A percentile compares a stretch with the other conserved stretches of the same genome.
Evolutionary conservation across 2,888 invertebrate species (phyloP).

Genomic region (Coronaproctus castanopsis): DNA sequence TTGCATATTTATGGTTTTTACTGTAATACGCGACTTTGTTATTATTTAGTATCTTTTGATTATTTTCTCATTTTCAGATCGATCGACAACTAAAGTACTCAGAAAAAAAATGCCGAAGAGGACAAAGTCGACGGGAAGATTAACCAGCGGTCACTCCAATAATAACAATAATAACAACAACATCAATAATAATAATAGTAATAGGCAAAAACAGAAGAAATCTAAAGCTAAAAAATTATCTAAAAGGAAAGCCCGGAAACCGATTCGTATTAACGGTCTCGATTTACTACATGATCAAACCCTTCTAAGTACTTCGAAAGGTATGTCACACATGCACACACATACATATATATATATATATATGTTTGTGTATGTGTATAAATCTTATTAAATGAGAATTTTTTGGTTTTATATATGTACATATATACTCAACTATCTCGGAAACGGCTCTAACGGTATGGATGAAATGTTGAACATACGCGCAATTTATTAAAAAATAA

Average conservation of each 20-base stretch:
- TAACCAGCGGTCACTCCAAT: slow-evolving; percentile 2
- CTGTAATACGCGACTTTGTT: too few species aligned
- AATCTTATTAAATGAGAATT: too few species aligned
- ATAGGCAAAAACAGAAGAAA: slow-evolving; percentile 17
- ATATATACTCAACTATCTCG: too few species aligned
- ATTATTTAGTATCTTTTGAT: too few species aligned
- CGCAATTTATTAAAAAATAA: too few species aligned
- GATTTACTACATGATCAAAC: slow-evolving; percentile 78
- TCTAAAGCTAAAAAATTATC: not conserved
- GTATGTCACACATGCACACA: slow-evolving; percentile 2
- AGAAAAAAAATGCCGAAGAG: not conserved
- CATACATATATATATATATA: slow-evolving; percentile 1
- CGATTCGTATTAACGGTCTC: slow-evolving; percentile 60
- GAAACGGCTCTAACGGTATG: too few species aligned
- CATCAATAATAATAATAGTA: slow-evolving; percentile 6
- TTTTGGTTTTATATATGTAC: too few species aligned
- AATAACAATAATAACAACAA: slow-evolving; percentile 5
- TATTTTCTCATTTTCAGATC: too few species aligned
- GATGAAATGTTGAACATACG: too few species aligned
- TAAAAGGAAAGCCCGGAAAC: slow-evolving; percentile 38
- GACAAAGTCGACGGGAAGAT: not conserved
- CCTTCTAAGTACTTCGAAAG: slow-evolving; percentile 55
- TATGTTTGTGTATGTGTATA: not conserved
- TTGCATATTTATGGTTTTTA: too few species aligned
- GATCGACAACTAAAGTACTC: not conserved